Percentiles rank a stretch among this genome's conserved stretches.
These are phyloP conservation scores for Nomada fabriciana DNA, from an alignment of 2,888 invertebrate genomes.

Conservation along the genomic window DNA sequence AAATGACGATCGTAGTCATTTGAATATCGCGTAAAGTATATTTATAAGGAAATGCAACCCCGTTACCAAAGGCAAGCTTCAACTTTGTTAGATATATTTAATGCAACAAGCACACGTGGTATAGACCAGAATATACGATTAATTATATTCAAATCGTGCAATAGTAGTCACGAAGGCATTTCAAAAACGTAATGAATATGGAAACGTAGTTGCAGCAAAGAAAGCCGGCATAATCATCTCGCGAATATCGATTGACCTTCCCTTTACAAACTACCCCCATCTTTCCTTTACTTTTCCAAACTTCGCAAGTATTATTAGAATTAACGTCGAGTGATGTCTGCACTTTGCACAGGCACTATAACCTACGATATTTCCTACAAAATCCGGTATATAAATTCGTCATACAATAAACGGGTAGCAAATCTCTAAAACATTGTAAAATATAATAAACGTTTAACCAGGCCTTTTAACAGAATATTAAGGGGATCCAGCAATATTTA, in stretches of 20 bases:
- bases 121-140: constrained; percentile 7
- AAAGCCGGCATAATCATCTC: constrained; percentile 57
- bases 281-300: constrained; percentile 15
- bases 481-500: no score
- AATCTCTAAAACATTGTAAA: no score
- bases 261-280: constrained; percentile 20
- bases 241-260: constrained; percentile 58
- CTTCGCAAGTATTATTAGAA: constrained; percentile 13
- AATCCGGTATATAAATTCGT: no score
- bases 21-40: no score
- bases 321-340: constrained; percentile 3
- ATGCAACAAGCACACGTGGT: constrained; percentile 14
- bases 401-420: no score
- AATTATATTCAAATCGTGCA: constrained; percentile 41
- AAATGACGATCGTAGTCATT: no score
- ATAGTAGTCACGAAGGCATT: constrained; percentile 23
- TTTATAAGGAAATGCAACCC: neutral
- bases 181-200: constrained; percentile 51
- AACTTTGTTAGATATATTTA: neutral
- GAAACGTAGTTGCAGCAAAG: constrained; percentile 46
- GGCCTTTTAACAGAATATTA: no score
- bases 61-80: neutral
- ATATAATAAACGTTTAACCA: no score
- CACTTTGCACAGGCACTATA: neutral
- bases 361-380: neutral